These are phyloP conservation scores for Phortica variegata DNA, from an alignment of 1,140 invertebrate species.

Conservation along the genomic window DNA sequence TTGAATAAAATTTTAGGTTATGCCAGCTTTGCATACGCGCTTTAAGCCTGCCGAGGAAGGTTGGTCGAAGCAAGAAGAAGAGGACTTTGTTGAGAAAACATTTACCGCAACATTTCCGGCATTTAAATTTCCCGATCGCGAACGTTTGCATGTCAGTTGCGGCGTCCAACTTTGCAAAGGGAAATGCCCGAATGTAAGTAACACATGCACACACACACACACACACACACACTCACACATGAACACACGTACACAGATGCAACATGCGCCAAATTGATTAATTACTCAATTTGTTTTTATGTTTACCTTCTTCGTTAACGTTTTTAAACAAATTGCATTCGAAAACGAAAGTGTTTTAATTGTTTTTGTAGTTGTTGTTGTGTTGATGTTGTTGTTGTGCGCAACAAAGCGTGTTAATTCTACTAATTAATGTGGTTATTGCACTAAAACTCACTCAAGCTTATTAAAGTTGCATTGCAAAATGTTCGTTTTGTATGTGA, in stretches of 20 bases:
- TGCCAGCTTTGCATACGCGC: constrained; percentile 46
- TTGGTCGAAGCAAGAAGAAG: constrained; percentile 53
- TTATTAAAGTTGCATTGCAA: constrained; percentile 6
- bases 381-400: constrained; percentile 13
- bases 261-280: constrained; percentile 27
- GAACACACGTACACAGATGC: constrained; percentile 3
- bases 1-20: constrained; percentile 47
- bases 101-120: constrained; percentile 68
- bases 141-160: constrained; percentile 70
- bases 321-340: constrained; percentile 10
- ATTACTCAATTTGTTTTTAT: constrained; percentile 19
- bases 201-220: background rate
- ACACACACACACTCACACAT: background rate
- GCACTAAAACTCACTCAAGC: constrained; percentile 47
- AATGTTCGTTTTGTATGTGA: background rate
- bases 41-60: constrained; percentile 48
- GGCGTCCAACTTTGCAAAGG: constrained; percentile 68
- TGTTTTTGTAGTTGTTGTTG: background rate
- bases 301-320: too few relatives aligned
- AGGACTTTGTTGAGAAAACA: constrained; percentile 53
- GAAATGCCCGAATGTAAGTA: constrained; percentile 63
- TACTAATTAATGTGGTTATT: constrained; percentile 53
- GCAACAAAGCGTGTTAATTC: constrained; percentile 34
- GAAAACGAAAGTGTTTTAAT: constrained; percentile 46
- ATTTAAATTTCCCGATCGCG: constrained; percentile 77